Evolutionary conservation across 2,113 vertebrate genomes (phyloP), one percentile per base, ranked within the genome.

Genomic region (Carettochelys insculpta): DNA sequence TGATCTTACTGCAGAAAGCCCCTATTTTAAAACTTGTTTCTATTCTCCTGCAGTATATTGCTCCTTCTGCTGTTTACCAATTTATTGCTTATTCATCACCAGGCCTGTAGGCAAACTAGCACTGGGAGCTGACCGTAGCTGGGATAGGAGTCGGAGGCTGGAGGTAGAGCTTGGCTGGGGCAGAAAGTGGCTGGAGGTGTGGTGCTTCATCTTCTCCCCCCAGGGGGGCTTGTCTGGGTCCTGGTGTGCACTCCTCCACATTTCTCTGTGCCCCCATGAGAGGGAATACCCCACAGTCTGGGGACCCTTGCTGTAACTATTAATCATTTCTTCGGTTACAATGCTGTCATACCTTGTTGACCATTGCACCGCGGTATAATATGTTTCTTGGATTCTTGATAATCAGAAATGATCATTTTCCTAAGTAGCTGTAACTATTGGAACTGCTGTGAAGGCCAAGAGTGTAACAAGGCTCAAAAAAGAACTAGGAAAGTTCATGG

Each of bases 331-430:
- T 71, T 53, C 27, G 56, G n/a, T 68, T 24, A 83, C 56, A 11
- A 2, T 78, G 19, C 38, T 41, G 38, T 11, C 43, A n/a, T n/a
- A 65, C 12, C 43, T 73, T 43, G 11, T 6, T 34, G 43, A 41
- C n/a, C 27, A 31, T 9, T 47, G 3, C 0, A 45, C 45, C 3
- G 10, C 0, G 0, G 20, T 56, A 31, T 73, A 22, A 43, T 27
- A 41, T 4, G 11, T 19, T 43, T 29, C 1, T 8, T 71, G 3
- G 22, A 5, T 20, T 34, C 52, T 85, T 45, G 47, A 14, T 8
- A 65, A 24, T 12, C 53, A 2, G 34, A 65, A n/a, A 65, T n/a
- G 17, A 65, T 11, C 27, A 4, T 83, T 90, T 65, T 73, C 3
- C 2, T 20, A 47, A 88, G 43, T n/a, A 91, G 6, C 1, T 41